Evolutionary conservation across 2,888 invertebrate genomes (phyloP), one percentile per base, ranked within the genome.

Genomic region (Mimas tiliae): DNA sequence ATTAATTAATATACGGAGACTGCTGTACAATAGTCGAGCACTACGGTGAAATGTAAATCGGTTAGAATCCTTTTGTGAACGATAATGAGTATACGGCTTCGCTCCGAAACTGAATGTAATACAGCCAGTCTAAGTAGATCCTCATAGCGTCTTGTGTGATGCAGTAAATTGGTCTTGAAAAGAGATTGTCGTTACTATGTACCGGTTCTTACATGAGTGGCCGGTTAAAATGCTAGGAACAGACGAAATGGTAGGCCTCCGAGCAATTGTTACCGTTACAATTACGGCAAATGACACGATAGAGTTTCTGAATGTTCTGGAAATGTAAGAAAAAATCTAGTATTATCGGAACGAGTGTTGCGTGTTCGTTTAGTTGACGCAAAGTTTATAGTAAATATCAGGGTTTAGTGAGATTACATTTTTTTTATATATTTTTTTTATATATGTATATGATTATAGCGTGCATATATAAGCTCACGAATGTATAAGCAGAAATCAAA

Each of bases 11-110:
- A 63, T 63, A 69, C 67, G 67, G 42, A 65, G 58, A 55, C 16
- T 51, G 45, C 16, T 51, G 52, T 42, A 66, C 66, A 66, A 63
- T 52, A 47, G 52, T 19, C 62, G 62, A 42, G 47, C 47, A 34
- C 66, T 53, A 53, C 62, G 48, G 82, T 79, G 81, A 83, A 88
- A 87, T 86, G 85, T 85, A 86, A 87, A 87, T 86, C 82, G 81
- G 77, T 76, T 80, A 79, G 79, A 84, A 85, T 82, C 87, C 86
- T 85, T 86, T 85, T 84, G 85, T 86, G 84, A 85, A 85, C 81
- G 80, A 85, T 85, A 87, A 89, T 85, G 85, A 85, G 80, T 71
- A 78, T 75, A 86, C 80, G 80, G 78, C 72, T 78, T 75, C 77
- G 80, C 80, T 79, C 80, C 74, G 69, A 83, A 84, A 80, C 79